Conservation (phyloP, 2,888 invertebrate species). For the Rugalucina vietnamica region DNA sequence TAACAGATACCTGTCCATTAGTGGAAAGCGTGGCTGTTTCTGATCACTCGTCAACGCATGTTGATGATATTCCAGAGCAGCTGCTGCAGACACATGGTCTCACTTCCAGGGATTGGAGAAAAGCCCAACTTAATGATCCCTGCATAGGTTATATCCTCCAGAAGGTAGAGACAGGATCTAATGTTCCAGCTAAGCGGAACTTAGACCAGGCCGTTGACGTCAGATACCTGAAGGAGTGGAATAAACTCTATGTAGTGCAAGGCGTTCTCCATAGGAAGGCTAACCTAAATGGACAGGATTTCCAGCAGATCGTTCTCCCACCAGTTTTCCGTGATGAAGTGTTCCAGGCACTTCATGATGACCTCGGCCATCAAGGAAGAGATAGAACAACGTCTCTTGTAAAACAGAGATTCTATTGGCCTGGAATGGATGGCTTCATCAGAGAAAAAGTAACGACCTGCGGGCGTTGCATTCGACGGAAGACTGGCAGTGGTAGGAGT, state of each 20-base stretch:
- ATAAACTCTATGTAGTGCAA: background rate
- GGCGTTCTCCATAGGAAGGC: background rate
- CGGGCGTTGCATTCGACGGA: background rate
- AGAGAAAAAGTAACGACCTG: background rate
- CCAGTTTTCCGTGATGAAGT: background rate
- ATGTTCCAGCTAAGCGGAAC: no score
- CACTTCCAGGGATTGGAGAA: no score
- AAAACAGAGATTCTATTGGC: conserved; percentile 24
- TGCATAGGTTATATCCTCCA: no score
- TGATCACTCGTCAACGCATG: no score
- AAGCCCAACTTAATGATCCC: no score
- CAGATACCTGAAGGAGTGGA: background rate
- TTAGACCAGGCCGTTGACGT: no score
- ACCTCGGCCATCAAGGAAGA: background rate
- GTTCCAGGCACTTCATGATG: conserved; percentile 14
- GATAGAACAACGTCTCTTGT: background rate
- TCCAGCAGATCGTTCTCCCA: background rate
- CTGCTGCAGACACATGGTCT: no score
- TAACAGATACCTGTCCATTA: no score
- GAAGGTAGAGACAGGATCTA: no score
- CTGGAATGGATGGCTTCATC: conserved; percentile 15
- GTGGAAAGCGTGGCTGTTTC: no score
- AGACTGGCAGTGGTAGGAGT: background rate
- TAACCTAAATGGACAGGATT: conserved; percentile 2
- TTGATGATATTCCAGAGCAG: no score